Conservation (phyloP, 2,888 invertebrate genomes). For the Sminthurides aquaticus region DNA sequence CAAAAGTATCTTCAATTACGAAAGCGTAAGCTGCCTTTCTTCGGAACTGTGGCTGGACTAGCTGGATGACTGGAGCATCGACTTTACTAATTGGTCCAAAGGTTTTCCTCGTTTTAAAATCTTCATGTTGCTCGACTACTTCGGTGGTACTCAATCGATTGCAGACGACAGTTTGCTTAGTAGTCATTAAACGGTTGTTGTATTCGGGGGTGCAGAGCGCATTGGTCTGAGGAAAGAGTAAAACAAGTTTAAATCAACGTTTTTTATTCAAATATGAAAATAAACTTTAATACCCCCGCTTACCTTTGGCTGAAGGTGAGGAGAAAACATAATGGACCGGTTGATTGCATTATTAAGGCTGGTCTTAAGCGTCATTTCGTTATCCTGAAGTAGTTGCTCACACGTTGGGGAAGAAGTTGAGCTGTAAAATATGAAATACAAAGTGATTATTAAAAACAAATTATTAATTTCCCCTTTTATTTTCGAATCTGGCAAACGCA, state of each 20-base stretch:
- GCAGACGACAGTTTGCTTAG: slow-evolving; percentile 60
- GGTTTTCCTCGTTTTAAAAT: slow-evolving; percentile 47
- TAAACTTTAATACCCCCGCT: no score
- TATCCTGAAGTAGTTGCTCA: not conserved
- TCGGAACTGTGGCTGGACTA: slow-evolving; percentile 2
- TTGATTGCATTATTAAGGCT: not conserved
- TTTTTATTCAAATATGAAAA: not conserved
- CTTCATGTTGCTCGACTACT: slow-evolving; percentile 53
- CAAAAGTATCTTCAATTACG: slow-evolving; percentile 32
- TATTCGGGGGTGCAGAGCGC: slow-evolving; percentile 57
- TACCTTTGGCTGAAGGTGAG: not conserved
- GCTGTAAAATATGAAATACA: no score
- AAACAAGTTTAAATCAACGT: not conserved
- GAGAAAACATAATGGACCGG: slow-evolving; percentile 15
- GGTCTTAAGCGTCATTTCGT: not conserved
- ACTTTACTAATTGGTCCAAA: not conserved
- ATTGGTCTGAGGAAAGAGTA: slow-evolving; percentile 48
- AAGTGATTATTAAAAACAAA: no score
- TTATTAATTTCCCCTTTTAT: no score
- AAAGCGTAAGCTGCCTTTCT: slow-evolving; percentile 25
- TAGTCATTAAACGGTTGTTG: slow-evolving; percentile 57
- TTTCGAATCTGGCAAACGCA: no score
- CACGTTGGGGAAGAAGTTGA: not conserved
- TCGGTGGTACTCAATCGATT: slow-evolving; percentile 55
- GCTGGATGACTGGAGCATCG: not conserved